phyloP scores from a whole-genome alignment of 2,797 vertebrate species.

The Lemur catta region DNA sequence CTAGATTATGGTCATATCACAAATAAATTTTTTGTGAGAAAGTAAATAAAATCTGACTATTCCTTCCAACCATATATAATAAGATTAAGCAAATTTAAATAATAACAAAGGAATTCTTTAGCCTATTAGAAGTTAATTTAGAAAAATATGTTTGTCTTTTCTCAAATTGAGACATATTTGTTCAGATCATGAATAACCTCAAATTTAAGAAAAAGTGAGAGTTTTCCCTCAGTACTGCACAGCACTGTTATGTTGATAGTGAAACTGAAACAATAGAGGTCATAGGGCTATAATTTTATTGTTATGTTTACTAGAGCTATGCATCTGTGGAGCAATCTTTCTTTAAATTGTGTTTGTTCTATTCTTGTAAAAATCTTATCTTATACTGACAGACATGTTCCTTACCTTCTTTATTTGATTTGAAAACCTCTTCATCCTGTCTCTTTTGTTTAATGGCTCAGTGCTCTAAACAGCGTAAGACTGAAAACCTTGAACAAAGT shows the following conservation, averaged over 20 bases:
- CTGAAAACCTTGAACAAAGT: not conserved
- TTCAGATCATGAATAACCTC: not conserved
- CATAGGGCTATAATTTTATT: not conserved
- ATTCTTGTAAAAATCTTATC: constrained; percentile 28
- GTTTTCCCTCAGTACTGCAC: not conserved
- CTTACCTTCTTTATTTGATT: not conserved
- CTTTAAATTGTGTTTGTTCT: not conserved
- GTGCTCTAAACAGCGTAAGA: not conserved
- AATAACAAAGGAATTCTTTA: not conserved
- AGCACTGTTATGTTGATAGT: not conserved
- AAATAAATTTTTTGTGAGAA: not conserved
- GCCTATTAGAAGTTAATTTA: not conserved
- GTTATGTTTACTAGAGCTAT: not conserved
- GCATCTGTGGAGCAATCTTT: not conserved
- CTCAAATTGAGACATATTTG: not conserved
- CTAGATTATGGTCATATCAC: not conserved
- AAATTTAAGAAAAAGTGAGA: not conserved
- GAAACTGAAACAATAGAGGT: not conserved
- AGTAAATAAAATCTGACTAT: not conserved
- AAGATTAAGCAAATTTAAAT: not conserved
- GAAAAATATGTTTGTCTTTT: not conserved
- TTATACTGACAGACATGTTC: not conserved
- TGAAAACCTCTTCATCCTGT: constrained; percentile 16
- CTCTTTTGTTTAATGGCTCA: not conserved
- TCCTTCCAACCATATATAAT: not conserved